Evolutionary conservation across 2,888 invertebrate genomes (phyloP), one percentile per base, ranked within the genome.

Genomic region (Tenthredo amoena): DNA sequence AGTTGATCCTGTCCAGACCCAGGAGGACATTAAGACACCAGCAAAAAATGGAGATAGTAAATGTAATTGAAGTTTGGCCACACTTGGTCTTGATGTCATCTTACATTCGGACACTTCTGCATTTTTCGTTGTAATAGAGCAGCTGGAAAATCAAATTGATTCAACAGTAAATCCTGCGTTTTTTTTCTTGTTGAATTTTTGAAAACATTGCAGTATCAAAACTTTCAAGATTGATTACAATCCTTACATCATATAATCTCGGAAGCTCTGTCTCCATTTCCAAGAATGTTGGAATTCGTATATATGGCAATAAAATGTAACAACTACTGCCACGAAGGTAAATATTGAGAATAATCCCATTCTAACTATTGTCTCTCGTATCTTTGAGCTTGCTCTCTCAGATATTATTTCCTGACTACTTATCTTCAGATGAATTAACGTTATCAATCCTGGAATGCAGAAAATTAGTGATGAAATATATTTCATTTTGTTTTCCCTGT

Each of bases 1-100:
- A 6, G 98, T 97, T 62, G 98, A 96, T 34, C 96, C 95, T 9
- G 98, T 98, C 98, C 98, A 99, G 47, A 98, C 97, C 98, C 98
- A 99, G 0, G 98, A 97, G 4, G 98, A 98, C 97, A 98, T 98
- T 43, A 97, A 95, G 87, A 98, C 96, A 68, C 98, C 98, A 62
- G 97, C 96, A 88, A 97, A 96, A 94, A 98, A 98, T 87, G 97
- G 95, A 84, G 97, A 96, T 86, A 98, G 94, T 89, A 98, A 94
- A 90, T 98, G 97, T 87, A 98, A 92, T 92, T 98, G 97, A 77
- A 98, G 94, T 93, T 98, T 96, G 0, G 97, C 96, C 85, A 98
- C 96, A 89, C 97, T 98, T 0, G 98, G 98, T 2, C 97, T 95
- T 76, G 95, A 94, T 87, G 96, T 95, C 88, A 96, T 94, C 87